Evolutionary conservation across 2,888 invertebrate species (phyloP).

Genomic region (Drosophila picticornis): DNA sequence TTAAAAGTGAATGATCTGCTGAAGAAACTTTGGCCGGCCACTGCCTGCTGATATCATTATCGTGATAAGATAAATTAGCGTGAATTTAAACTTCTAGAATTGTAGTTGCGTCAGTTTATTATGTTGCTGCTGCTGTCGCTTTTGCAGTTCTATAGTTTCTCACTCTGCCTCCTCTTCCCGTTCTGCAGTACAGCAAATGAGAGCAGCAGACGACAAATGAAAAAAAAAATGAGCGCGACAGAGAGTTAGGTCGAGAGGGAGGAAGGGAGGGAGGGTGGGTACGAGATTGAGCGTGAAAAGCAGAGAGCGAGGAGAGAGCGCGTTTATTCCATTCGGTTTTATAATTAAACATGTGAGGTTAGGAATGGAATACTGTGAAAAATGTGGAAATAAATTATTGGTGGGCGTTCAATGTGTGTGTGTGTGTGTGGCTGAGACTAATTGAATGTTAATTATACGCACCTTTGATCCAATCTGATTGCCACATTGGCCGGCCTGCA

Average conservation of each 20-base stretch:
- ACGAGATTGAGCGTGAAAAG: slow-evolving; percentile 29
- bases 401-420: slow-evolving; percentile 11
- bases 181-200: slow-evolving; percentile 22
- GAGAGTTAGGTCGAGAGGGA: not conserved
- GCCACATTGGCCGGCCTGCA: slow-evolving; percentile 96
- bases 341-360: slow-evolving; percentile 82
- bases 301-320: slow-evolving; percentile 29
- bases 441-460: slow-evolving; percentile 71
- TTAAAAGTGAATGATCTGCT: slow-evolving; percentile 14
- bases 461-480: slow-evolving; percentile 98
- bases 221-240: slow-evolving; percentile 7
- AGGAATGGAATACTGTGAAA: slow-evolving; percentile 58
- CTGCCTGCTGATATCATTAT: slow-evolving; percentile 41
- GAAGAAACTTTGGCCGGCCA: not conserved
- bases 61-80: slow-evolving; percentile 65
- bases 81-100: slow-evolving; percentile 32
- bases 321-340: slow-evolving; percentile 65
- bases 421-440: slow-evolving; percentile 5
- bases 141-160: slow-evolving; percentile 75
- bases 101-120: slow-evolving; percentile 48
- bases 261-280: slow-evolving; percentile 7
- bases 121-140: slow-evolving; percentile 24
- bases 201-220: slow-evolving; percentile 31
- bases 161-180: slow-evolving; percentile 6
- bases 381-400: slow-evolving; percentile 22